Percentiles rank a stretch among this genome's conserved stretches.
Evolutionary conservation across 2,113 vertebrate species (phyloP).

Genomic region (Hemiprocne comata): DNA sequence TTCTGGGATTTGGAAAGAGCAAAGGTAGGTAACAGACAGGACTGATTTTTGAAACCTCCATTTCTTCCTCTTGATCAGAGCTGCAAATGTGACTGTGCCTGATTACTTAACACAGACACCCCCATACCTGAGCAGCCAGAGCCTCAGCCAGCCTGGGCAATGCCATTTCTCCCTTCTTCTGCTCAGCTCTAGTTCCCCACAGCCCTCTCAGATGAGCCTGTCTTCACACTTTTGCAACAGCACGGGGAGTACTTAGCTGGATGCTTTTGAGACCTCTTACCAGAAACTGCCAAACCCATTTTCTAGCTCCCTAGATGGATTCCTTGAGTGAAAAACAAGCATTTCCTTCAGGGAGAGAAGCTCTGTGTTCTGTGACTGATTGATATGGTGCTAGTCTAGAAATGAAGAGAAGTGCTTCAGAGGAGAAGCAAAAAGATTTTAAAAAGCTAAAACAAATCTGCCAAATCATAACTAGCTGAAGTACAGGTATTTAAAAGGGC

Average conservation of each 20-base stretch:
- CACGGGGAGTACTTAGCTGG: neutral
- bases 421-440: neutral
- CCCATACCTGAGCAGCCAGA: neutral
- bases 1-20: neutral
- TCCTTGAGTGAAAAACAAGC: neutral
- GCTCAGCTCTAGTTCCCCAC: neutral
- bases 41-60: neutral
- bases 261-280: neutral
- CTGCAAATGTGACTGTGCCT: neutral
- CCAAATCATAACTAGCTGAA: neutral
- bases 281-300: neutral
- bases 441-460: neutral
- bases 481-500: neutral
- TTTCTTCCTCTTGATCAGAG: neutral
- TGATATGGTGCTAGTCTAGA: neutral
- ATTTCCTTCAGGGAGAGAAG: neutral
- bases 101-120: neutral
- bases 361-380: neutral
- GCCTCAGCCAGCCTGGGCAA: neutral
- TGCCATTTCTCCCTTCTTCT: neutral
- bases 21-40: neutral
- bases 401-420: neutral
- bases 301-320: neutral
- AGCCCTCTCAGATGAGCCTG: neutral
- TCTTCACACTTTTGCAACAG: neutral